phyloP scores from a whole-genome alignment of 2,797 vertebrate species.

The Danio tinwini region DNA sequence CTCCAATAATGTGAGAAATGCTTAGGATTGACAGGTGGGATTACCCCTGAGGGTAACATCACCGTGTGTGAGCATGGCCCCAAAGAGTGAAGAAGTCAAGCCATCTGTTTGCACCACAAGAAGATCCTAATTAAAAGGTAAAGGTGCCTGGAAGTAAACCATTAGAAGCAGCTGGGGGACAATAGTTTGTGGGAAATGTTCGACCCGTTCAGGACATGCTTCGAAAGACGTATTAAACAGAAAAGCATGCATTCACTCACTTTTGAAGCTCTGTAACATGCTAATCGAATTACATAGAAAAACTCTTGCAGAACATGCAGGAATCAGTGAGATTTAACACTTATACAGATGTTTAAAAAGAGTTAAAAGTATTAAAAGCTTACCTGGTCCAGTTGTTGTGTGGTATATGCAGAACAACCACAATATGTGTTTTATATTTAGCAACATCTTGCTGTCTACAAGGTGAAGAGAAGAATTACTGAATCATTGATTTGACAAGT shows the following conservation, averaged over 20 bases:
- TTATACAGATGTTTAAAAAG: background rate
- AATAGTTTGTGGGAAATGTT: constrained; percentile 48
- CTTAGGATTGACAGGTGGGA: constrained; percentile 69
- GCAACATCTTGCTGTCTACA: constrained; percentile 87
- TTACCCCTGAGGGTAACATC: constrained; percentile 68
- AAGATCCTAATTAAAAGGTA: constrained; percentile 78
- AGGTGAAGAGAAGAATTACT: constrained; percentile 30
- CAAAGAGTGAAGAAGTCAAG: constrained; percentile 72
- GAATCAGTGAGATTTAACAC: background rate
- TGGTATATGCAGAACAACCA: constrained; percentile 86
- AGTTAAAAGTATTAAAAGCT: constrained; percentile 52
- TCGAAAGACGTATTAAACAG: background rate
- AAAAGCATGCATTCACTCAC: background rate
- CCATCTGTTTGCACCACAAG: constrained; percentile 76
- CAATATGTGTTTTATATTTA: constrained; percentile 88
- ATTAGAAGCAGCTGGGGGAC: constrained; percentile 42
- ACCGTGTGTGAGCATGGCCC: constrained; percentile 65
- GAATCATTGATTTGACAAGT: constrained; percentile 21
- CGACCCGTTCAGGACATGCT: background rate
- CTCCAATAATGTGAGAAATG: constrained; percentile 71
- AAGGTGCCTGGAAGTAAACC: constrained; percentile 55
- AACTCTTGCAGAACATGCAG: background rate
- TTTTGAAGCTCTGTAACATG: background rate
- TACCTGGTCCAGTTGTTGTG: constrained; percentile 77
- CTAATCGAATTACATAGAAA: background rate